phyloP scores from a whole-genome alignment of 2,888 invertebrate species.

The Tachina fera region DNA sequence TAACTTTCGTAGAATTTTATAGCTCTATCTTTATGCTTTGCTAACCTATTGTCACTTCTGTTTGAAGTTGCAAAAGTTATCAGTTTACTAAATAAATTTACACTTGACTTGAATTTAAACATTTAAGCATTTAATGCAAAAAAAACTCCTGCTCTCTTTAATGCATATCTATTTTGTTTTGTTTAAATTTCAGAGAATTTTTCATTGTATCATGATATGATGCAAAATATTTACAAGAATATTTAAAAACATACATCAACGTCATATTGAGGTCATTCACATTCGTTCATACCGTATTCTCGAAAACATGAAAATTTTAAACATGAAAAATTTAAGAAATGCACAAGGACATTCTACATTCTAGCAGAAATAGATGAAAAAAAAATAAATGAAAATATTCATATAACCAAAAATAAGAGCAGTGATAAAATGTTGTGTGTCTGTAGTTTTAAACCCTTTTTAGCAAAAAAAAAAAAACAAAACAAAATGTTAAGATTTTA shows the following conservation, averaged over 20 bases:
- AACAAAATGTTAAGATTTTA: not conserved
- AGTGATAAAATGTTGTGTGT: conserved; percentile 17
- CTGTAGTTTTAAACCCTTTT: conserved; percentile 31
- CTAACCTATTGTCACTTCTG: too few relatives aligned
- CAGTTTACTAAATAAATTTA: not conserved
- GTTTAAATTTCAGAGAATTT: not conserved
- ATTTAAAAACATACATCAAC: conserved; percentile 12
- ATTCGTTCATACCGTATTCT: conserved; percentile 37
- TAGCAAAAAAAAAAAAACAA: not conserved
- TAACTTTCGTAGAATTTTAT: too few relatives aligned
- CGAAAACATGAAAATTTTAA: conserved; percentile 39
- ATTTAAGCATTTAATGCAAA: not conserved
- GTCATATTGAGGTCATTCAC: conserved; percentile 42
- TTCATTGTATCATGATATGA: conserved; percentile 10
- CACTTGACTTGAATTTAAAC: not conserved
- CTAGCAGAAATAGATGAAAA: not conserved
- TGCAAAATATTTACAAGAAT: conserved; percentile 33
- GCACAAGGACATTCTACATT: conserved; percentile 16
- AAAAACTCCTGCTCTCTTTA: not conserved
- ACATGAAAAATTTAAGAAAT: conserved; percentile 39
- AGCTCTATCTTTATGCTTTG: too few relatives aligned
- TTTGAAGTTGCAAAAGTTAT: too few relatives aligned
- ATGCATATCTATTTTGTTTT: not conserved
- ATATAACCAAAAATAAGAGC: conserved; percentile 22
- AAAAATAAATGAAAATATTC: not conserved